phyloP scores from a whole-genome alignment of 2,888 invertebrate species.

The Aspidapion aeneum region DNA sequence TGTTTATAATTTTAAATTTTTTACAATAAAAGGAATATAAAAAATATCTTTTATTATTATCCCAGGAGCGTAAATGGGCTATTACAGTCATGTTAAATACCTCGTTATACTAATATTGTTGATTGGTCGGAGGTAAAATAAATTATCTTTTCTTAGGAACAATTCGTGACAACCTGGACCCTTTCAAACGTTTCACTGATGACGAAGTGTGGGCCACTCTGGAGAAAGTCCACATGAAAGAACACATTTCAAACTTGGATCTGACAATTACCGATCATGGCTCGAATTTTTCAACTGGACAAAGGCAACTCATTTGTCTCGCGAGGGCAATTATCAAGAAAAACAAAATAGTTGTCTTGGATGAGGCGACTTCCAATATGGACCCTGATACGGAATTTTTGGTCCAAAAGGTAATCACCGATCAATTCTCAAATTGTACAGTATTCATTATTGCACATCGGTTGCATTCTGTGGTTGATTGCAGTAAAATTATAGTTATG shows the following conservation, averaged over 20 bases:
- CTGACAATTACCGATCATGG: slow-evolving; percentile 28
- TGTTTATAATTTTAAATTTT: too few species aligned
- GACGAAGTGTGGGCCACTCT: slow-evolving; percentile 37
- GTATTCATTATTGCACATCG: slow-evolving; percentile 51
- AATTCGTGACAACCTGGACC: slow-evolving; percentile 47
- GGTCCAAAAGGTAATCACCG: slow-evolving; percentile 53
- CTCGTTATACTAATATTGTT: too few species aligned
- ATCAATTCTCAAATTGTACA: slow-evolving; percentile 52
- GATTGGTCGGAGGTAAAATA: too few species aligned
- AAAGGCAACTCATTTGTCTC: slow-evolving; percentile 56
- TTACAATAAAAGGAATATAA: too few species aligned
- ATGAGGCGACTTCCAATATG: slow-evolving; percentile 58
- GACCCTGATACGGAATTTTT: slow-evolving; percentile 53
- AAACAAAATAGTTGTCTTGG: slow-evolving; percentile 53
- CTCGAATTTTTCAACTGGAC: slow-evolving; percentile 41
- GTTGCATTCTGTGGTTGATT: slow-evolving; percentile 55
- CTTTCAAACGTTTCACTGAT: slow-evolving; percentile 32
- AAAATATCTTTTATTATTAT: too few species aligned
- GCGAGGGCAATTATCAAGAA: slow-evolving; percentile 53
- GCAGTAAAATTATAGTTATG: slow-evolving; percentile 53
- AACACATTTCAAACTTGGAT: slow-evolving; percentile 40
- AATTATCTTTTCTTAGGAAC: slow-evolving; percentile 48
- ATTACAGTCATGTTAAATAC: too few species aligned
- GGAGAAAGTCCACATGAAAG: slow-evolving; percentile 42
- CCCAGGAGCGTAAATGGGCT: too few species aligned